phyloP scores from a whole-genome alignment of 2,113 vertebrate species.

The Odocoileus hemionus region DNA sequence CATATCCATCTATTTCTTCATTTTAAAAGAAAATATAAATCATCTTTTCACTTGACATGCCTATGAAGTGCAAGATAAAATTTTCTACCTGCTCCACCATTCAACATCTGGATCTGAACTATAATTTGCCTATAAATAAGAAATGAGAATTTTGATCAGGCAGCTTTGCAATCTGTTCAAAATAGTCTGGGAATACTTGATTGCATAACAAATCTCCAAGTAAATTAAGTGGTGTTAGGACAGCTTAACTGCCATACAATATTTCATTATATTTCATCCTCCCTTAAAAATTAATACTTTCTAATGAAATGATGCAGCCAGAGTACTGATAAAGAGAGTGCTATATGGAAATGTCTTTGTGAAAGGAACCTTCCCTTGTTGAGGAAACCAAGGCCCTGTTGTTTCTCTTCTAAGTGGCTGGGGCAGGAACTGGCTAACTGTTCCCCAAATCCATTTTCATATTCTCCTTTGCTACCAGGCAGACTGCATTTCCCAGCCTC shows the following conservation, averaged over 20 bases:
- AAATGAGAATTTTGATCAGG: slow-evolving; percentile 70
- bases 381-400: neutral
- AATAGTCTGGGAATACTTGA: slow-evolving; percentile 59
- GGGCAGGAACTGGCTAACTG: neutral
- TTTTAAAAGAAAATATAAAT: slow-evolving; percentile 42
- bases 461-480: neutral
- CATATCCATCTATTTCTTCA: slow-evolving; percentile 14
- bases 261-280: slow-evolving; percentile 47
- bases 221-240: slow-evolving; percentile 66
- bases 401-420: slow-evolving; percentile 10
- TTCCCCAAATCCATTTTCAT: neutral
- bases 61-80: slow-evolving; percentile 56
- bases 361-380: slow-evolving; percentile 12
- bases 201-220: slow-evolving; percentile 66
- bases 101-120: slow-evolving; percentile 64
- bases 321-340: neutral
- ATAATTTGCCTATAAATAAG: slow-evolving; percentile 69
- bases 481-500: neutral
- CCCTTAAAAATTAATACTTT: slow-evolving; percentile 47
- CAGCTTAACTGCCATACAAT: slow-evolving; percentile 53
- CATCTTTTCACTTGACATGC: slow-evolving; percentile 28
- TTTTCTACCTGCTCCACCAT: slow-evolving; percentile 41
- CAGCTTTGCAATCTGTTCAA: slow-evolving; percentile 68
- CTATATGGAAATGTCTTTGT: neutral
- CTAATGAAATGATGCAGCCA: slow-evolving; percentile 19